These are phyloP conservation scores for Trochalopteron elliotii DNA, from an alignment of 2,113 vertebrate species.

Conservation along the genomic window DNA sequence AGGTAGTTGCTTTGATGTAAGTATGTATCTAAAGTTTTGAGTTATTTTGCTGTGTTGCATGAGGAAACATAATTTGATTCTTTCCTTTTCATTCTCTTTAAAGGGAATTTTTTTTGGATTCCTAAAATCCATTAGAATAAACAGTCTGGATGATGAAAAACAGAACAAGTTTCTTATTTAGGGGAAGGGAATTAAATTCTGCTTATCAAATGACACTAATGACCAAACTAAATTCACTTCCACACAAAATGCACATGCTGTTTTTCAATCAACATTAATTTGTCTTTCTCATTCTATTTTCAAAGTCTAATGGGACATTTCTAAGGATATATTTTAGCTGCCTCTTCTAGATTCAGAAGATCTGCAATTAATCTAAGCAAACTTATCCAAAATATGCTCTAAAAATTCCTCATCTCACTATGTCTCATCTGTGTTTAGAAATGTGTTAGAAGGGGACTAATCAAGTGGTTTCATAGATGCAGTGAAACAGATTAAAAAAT, in stretches of 20 bases:
- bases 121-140: neutral
- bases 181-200: neutral
- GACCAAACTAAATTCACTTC: neutral
- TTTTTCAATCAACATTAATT: slow-evolving; percentile 1
- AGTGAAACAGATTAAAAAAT: neutral
- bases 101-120: neutral
- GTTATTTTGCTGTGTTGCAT: neutral
- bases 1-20: neutral
- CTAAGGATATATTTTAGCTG: slow-evolving; percentile 17
- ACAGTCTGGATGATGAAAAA: neutral
- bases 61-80: neutral
- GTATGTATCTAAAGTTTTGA: neutral
- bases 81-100: neutral
- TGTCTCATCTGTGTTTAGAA: neutral
- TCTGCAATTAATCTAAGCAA: slow-evolving; percentile 3
- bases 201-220: neutral
- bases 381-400: neutral
- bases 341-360: neutral
- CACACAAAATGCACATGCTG: neutral
- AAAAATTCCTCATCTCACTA: neutral
- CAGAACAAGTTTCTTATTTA: neutral
- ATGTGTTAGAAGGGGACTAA: neutral
- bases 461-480: neutral
- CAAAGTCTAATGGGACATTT: slow-evolving; percentile 9
- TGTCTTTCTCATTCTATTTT: slow-evolving; percentile 6